Percentiles rank a stretch among this genome's conserved stretches.
phyloP scores from a whole-genome alignment of 2,113 vertebrate genomes.

The Cathartes aura region DNA sequence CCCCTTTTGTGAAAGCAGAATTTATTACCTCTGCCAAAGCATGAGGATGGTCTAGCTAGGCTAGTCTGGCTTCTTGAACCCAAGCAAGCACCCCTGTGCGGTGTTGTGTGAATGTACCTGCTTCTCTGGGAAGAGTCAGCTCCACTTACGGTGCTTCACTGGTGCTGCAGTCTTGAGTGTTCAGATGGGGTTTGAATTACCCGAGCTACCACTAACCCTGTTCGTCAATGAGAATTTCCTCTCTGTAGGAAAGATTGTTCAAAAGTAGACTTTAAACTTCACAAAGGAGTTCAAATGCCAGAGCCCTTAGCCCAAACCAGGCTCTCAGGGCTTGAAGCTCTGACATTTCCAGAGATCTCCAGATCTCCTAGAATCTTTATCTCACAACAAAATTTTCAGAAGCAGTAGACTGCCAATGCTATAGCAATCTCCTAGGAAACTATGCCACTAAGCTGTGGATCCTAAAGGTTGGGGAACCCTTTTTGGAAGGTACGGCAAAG shows the following conservation, averaged over 20 bases:
- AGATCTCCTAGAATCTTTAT: not conserved
- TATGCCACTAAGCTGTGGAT: not conserved
- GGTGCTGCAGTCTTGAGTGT: not conserved
- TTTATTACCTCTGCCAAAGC: not conserved
- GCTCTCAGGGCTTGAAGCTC: not conserved
- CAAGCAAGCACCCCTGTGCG: rapidly evolving
- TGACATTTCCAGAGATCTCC: not conserved
- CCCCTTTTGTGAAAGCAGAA: not conserved
- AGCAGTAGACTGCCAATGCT: not conserved
- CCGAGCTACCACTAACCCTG: not conserved
- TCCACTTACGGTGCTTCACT: not conserved
- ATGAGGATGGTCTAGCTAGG: too few relatives aligned
- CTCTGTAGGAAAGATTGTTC: not conserved
- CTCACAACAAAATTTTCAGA: not conserved
- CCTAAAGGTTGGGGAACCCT: not conserved
- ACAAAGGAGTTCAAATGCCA: not conserved
- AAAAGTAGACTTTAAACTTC: not conserved
- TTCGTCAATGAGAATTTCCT: not conserved
- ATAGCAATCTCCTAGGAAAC: not conserved
- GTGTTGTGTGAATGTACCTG: not conserved
- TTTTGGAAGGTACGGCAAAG: not conserved
- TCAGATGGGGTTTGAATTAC: not conserved
- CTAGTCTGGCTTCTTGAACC: not conserved
- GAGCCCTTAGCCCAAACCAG: not conserved
- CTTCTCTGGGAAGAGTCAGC: not conserved